A percentile compares a stretch with the other conserved stretches of the same genome.
Evolutionary conservation across 2,113 vertebrate genomes (phyloP).

Genomic region (Shinisaurus crocodilurus): DNA sequence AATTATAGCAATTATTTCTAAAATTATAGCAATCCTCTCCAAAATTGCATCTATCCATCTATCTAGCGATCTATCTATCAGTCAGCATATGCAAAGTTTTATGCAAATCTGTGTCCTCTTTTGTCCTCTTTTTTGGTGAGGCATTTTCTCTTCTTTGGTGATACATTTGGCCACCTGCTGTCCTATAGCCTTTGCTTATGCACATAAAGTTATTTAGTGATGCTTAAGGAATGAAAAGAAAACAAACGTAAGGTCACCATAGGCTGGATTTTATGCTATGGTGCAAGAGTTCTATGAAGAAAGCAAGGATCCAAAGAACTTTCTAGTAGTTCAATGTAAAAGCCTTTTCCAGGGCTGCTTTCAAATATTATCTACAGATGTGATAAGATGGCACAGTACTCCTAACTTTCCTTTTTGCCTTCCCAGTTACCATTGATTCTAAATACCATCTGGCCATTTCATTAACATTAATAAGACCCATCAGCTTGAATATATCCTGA

Average conservation of each 20-base stretch:
- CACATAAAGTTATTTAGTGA: background rate
- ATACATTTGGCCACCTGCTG: background rate
- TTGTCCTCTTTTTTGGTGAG: too few relatives aligned
- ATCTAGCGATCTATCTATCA: too few relatives aligned
- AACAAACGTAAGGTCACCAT: background rate
- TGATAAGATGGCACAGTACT: background rate
- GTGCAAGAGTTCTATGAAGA: background rate
- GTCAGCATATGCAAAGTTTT: too few relatives aligned
- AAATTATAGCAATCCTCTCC: too few relatives aligned
- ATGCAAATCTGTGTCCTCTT: too few relatives aligned
- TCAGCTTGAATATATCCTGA: conserved; percentile 25
- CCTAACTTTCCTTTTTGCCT: conserved; percentile 14
- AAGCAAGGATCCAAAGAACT: background rate
- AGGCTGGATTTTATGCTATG: background rate
- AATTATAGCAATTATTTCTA: too few relatives aligned
- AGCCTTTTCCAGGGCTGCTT: background rate
- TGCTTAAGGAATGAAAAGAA: accelerated
- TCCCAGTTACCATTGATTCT: background rate
- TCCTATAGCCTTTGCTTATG: background rate
- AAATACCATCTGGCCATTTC: conserved; percentile 31
- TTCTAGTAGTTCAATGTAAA: background rate
- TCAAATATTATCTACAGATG: conserved; percentile 14
- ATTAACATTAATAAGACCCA: conserved; percentile 38
- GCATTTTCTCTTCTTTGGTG: too few relatives aligned
- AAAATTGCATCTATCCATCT: too few relatives aligned